These are phyloP conservation scores for Gonocerus acuteangulatus DNA, from an alignment of 2,888 invertebrate species.

Conservation along the genomic window DNA sequence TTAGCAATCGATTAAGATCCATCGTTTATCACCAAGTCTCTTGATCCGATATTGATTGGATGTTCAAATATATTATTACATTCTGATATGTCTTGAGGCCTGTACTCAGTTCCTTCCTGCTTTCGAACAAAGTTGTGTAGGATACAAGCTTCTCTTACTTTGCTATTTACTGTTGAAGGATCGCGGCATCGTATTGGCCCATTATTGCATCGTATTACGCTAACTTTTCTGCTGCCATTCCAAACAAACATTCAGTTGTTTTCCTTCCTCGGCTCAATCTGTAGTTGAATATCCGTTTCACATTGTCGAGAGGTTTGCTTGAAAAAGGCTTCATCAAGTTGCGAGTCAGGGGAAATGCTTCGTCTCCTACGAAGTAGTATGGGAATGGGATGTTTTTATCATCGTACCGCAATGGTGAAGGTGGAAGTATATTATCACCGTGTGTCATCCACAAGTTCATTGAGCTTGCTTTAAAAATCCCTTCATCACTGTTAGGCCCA, in stretches of 20 bases:
- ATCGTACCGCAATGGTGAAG: slow-evolving; percentile 21
- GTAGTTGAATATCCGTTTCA: slow-evolving; percentile 36
- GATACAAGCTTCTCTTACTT: background rate
- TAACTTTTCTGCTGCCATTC: slow-evolving; percentile 31
- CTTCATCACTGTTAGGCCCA: slow-evolving; percentile 41
- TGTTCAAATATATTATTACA: background rate
- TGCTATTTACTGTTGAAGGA: background rate
- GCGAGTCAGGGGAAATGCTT: slow-evolving; percentile 37
- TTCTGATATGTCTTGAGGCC: background rate
- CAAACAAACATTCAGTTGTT: slow-evolving; percentile 34
- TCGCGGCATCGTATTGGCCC: background rate
- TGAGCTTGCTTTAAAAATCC: too few species aligned
- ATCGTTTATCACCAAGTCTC: background rate
- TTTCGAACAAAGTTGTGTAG: background rate
- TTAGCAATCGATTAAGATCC: background rate
- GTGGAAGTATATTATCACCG: slow-evolving; percentile 37
- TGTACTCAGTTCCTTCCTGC: background rate
- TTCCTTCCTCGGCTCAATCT: slow-evolving; percentile 36
- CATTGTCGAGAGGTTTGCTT: slow-evolving; percentile 34
- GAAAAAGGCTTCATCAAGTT: too few species aligned
- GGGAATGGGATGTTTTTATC: slow-evolving; percentile 28
- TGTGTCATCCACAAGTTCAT: too few species aligned
- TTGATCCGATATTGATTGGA: background rate
- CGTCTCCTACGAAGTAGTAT: slow-evolving; percentile 35
- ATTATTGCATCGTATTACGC: background rate